Conservation (phyloP, 2,888 invertebrate genomes). For the Ferrisia virgata region DNA sequence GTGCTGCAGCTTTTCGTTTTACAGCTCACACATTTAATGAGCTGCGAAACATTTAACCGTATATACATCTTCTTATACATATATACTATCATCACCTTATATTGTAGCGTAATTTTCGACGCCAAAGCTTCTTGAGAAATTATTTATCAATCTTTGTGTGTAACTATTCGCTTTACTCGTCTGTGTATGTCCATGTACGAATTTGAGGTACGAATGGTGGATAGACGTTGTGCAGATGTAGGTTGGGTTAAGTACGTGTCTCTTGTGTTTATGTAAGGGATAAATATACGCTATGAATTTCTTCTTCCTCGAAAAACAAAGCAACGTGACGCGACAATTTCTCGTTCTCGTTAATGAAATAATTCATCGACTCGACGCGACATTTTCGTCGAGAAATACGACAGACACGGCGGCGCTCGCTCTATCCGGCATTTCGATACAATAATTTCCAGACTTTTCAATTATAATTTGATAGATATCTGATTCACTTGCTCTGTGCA, state of each 20-base stretch:
- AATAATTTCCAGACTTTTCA: background rate
- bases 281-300: too few species aligned
- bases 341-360: background rate
- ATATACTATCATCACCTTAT: background rate
- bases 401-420: too few species aligned
- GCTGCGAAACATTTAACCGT: background rate
- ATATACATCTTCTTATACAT: too few species aligned
- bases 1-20: background rate
- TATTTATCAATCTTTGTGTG: constrained; percentile 11
- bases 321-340: too few species aligned
- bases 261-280: too few species aligned
- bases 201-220: too few species aligned
- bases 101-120: background rate
- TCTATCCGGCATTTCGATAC: background rate
- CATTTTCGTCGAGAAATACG: background rate
- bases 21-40: background rate
- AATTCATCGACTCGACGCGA: background rate
- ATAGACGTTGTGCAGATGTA: too few species aligned
- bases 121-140: background rate
- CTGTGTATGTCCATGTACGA: too few species aligned
- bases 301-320: too few species aligned
- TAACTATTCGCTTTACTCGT: background rate
- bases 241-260: too few species aligned
- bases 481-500: too few species aligned
- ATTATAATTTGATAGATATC: background rate